Base-by-base conservation (phyloP, 1,140 invertebrate genomes). In the Aphelenchoides fujianensis region DNA sequence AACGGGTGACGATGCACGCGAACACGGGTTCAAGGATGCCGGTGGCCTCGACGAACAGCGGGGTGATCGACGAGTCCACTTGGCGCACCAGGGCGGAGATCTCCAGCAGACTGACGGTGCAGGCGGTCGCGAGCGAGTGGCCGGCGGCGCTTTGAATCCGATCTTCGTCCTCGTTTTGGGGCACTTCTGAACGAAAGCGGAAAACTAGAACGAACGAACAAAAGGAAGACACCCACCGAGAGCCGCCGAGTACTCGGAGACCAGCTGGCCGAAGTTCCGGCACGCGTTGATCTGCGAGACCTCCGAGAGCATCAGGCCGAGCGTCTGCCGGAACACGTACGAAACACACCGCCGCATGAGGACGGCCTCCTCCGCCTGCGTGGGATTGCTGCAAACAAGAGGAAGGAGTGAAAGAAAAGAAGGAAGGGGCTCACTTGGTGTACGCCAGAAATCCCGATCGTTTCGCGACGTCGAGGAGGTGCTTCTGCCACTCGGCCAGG, bases 291-390 rank as follows among this genome's bases (percentile, higher is more conserved):
- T 90, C 86, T 98, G 96, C 55, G 94, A 93, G 81, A 95, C 95
- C 87, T 99, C 96, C 0, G 93, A 91, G 0, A 99, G 88, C 88
- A 97, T 90, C 84, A 92, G 91, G 3, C 95, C 95, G 35, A 98
- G 88, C 1, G 93, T 90, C 69, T 92, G 91, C 37, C 93, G 88
- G 52, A 98, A 87, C 79, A 98, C 95, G 84, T 96, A 98, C 82
- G 91, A 92, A 54, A 98, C 92, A 85, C 96, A 98, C 86, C 97
- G 96, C 73, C 96, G 88, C 0, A 94, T 96, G 85, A 97, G 97
- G 2, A 98, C 94, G 34, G 94, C 94, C 86, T 98, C 96, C 3
- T 97, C 92, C 3, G 64, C 19, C 84, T 98, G 95, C 0, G 93
- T 93, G 9, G 91, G 91, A 48, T 69, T 71, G 31, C 76, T 78